Evolutionary conservation across 2,888 invertebrate genomes (phyloP).

Genomic region (Dasypogon diadema): DNA sequence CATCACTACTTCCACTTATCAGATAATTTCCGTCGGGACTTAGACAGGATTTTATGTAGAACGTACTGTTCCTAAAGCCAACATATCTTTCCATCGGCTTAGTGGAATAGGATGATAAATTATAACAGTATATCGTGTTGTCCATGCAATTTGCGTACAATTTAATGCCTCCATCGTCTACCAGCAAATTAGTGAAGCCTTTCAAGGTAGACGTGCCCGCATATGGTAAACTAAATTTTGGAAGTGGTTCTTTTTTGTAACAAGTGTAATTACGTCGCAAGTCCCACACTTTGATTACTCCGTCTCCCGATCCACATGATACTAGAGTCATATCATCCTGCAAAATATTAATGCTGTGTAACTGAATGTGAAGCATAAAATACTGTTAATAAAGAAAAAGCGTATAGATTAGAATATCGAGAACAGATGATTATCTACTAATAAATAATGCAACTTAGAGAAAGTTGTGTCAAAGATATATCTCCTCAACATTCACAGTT

Average conservation of each 20-base stretch:
- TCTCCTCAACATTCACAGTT: too few species aligned
- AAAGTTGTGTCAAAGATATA: too few species aligned
- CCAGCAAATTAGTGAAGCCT: constrained; percentile 82
- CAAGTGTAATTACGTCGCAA: constrained; percentile 82
- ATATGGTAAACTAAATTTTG: constrained; percentile 81
- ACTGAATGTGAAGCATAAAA: too few species aligned
- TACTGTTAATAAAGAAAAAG: too few species aligned
- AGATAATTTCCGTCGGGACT: constrained; percentile 86
- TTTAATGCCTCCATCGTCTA: constrained; percentile 77
- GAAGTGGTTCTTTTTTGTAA: constrained; percentile 77
- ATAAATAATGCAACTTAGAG: too few species aligned
- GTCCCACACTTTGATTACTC: constrained; percentile 90
- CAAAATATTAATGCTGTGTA: too few species aligned
- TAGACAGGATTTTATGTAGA: constrained; percentile 86
- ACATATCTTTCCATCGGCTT: constrained; percentile 75
- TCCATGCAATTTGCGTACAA: constrained; percentile 91
- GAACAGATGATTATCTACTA: too few species aligned
- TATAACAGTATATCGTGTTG: constrained; percentile 86
- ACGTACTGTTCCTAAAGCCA: constrained; percentile 84
- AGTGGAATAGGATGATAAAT: constrained; percentile 77
- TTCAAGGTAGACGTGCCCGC: constrained; percentile 77
- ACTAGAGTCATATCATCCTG: constrained; percentile 82
- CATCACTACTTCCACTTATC: constrained; percentile 90
- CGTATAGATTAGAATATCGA: too few species aligned
- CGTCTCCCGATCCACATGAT: constrained; percentile 89